Conservation (phyloP, 2,113 vertebrate species). For the Scalopus aquaticus region DNA sequence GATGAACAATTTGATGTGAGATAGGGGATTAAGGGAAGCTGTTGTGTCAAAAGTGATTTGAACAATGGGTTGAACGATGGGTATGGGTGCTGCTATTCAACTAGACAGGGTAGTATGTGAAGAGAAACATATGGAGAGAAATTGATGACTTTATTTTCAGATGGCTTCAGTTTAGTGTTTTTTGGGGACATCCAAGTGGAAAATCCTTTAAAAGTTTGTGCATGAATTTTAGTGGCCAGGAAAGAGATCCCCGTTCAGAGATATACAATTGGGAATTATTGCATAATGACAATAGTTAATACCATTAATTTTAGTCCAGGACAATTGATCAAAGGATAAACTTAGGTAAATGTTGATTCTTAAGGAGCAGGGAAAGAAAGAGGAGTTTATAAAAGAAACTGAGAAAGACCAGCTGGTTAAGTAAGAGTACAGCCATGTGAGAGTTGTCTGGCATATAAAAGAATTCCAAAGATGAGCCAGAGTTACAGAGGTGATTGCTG, state of each 20-base stretch:
- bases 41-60: neutral
- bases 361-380: neutral
- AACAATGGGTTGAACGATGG: neutral
- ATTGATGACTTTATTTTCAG: neutral
- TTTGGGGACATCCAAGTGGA: neutral
- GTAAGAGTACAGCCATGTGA: neutral
- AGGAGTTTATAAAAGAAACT: neutral
- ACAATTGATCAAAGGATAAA: neutral
- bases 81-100: no score
- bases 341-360: neutral
- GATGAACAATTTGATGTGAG: neutral
- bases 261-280: neutral
- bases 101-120: neutral
- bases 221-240: neutral
- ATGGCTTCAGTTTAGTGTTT: neutral
- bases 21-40: neutral
- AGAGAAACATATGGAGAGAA: neutral
- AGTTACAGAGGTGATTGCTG: neutral
- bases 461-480: neutral
- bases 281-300: neutral
- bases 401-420: neutral
- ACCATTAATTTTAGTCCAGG: neutral
- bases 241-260: neutral
- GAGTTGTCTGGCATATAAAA: neutral
- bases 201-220: neutral